phyloP scores from a whole-genome alignment of 2,797 vertebrate species.

The Semotilus atromaculatus region DNA sequence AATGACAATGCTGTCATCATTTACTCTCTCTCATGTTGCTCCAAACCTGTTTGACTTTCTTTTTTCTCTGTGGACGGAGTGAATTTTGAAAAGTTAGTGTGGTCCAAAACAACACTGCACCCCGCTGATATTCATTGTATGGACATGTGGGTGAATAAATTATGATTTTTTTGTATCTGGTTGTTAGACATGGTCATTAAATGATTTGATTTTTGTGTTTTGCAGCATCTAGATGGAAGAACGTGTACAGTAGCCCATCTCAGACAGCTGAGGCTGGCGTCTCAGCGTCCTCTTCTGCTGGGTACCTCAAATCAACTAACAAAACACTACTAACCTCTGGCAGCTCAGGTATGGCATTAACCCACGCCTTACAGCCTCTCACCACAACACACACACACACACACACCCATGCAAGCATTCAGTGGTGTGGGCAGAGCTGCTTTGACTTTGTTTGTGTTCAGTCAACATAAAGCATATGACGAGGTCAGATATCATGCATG shows the following conservation, averaged over 20 bases:
- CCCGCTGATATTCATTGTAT: background rate
- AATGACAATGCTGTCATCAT: background rate
- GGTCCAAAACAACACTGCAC: background rate
- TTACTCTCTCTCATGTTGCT: background rate
- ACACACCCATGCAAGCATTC: background rate
- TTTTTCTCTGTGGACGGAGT: too few relatives aligned
- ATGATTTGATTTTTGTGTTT: slow-evolving; percentile 23
- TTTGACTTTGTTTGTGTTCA: background rate
- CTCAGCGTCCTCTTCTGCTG: slow-evolving; percentile 87
- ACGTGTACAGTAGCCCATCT: slow-evolving; percentile 91
- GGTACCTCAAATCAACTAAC: slow-evolving; percentile 98
- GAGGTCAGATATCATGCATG: slow-evolving; percentile 24
- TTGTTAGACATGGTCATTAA: slow-evolving; percentile 16
- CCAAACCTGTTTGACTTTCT: background rate
- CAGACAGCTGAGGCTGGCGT: slow-evolving; percentile 80
- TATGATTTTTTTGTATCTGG: background rate
- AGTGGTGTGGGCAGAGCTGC: background rate
- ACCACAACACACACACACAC: background rate
- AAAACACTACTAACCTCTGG: slow-evolving; percentile 98
- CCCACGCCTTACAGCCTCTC: slow-evolving; percentile 33
- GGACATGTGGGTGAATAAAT: background rate
- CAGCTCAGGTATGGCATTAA: slow-evolving; percentile 94
- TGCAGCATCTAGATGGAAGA: slow-evolving; percentile 91
- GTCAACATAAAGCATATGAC: slow-evolving; percentile 10
- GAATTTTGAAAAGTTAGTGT: background rate